These are phyloP conservation scores for Eulimnadia texana DNA, from an alignment of 1,140 invertebrate genomes.

Conservation along the genomic window DNA sequence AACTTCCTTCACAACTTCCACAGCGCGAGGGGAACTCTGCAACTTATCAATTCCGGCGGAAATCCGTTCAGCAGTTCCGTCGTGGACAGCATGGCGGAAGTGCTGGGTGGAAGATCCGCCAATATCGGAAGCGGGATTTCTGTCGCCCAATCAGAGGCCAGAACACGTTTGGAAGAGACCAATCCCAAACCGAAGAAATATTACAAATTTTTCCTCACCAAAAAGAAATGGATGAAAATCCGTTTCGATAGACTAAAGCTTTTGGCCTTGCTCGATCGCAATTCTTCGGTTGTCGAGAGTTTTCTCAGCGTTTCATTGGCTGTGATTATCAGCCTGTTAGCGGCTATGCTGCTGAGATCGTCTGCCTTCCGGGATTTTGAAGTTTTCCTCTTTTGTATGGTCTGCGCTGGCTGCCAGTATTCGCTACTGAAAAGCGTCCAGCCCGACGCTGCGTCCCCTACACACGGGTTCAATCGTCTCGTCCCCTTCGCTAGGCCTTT, in stretches of 20 bases:
- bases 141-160: constrained; percentile 3
- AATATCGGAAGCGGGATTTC: not conserved
- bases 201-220: constrained; percentile 68
- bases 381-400: constrained; percentile 89
- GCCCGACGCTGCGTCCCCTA: constrained; percentile 93
- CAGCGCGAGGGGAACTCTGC: constrained; percentile 1
- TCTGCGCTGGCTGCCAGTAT: constrained; percentile 93
- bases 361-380: constrained; percentile 83
- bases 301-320: constrained; percentile 68
- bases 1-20: constrained; percentile 12
- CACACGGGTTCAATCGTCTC: constrained; percentile 93
- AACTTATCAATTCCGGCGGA: not conserved
- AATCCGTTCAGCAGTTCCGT: not conserved
- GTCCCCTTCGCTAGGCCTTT: constrained; percentile 84
- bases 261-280: constrained; percentile 82
- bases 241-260: constrained; percentile 83
- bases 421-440: constrained; percentile 96
- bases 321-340: constrained; percentile 68
- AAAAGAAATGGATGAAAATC: constrained; percentile 43
- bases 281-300: constrained; percentile 71
- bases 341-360: constrained; percentile 63
- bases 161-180: constrained; percentile 3
- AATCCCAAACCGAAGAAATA: constrained; percentile 50
- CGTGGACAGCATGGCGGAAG: constrained; percentile 13
- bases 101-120: not conserved